Conservation (phyloP, 35 echinoderm and acorn worm genomes). For the Lytechinus variegatus region DNA sequence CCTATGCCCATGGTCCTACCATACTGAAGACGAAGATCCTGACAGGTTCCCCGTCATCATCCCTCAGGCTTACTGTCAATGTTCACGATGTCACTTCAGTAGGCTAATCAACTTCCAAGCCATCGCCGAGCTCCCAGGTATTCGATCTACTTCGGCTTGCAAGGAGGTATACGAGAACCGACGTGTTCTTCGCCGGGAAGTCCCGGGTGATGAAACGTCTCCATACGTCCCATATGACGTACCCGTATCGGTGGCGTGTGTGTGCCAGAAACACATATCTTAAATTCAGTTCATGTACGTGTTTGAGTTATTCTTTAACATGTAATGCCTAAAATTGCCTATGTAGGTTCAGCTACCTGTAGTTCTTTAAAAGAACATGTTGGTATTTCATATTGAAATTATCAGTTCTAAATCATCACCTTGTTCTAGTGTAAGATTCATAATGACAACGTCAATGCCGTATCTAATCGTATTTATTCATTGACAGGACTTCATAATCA, state of each 20-base stretch:
- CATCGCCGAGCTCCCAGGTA: background rate
- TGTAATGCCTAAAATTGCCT: background rate
- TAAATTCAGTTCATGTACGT: background rate
- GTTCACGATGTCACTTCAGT: background rate
- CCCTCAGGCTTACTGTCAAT: background rate
- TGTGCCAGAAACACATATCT: background rate
- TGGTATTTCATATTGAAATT: constrained; percentile 6
- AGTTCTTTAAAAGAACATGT: background rate
- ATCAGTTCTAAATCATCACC: background rate
- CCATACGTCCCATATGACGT: background rate
- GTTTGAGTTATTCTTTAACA: background rate
- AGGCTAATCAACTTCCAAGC: background rate
- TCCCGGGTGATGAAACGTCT: background rate
- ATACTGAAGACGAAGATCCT: background rate
- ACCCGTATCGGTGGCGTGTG: background rate
- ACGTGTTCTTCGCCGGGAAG: background rate
- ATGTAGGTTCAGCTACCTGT: background rate
- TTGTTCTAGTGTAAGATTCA: background rate
- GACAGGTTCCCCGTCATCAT: background rate
- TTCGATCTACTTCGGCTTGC: background rate
- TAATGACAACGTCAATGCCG: background rate
- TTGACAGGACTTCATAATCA: no score
- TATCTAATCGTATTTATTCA: background rate
- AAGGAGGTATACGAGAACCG: background rate
- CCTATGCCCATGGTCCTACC: background rate